Conservation (phyloP, 2,888 invertebrate genomes). For the Tipula unca region DNA sequence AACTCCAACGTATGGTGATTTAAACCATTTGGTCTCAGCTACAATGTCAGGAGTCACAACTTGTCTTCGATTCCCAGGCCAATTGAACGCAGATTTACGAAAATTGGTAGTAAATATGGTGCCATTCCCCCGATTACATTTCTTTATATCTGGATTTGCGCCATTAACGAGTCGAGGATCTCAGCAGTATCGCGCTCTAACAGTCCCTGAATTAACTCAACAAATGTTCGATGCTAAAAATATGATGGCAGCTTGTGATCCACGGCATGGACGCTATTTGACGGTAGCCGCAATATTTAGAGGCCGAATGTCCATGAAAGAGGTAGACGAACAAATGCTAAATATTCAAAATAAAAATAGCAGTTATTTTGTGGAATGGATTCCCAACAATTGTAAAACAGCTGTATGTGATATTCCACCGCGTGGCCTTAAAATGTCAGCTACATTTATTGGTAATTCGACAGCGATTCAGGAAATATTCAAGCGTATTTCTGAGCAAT, state of each 20-base stretch:
- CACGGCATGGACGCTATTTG: constrained; percentile 82
- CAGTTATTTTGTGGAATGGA: constrained; percentile 85
- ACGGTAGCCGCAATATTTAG: constrained; percentile 89
- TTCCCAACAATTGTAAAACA: constrained; percentile 90
- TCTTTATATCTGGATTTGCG: constrained; percentile 95
- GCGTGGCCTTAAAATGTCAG: constrained; percentile 87
- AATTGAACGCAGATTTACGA: constrained; percentile 85
- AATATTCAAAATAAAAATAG: constrained; percentile 94
- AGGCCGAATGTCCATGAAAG: constrained; percentile 91
- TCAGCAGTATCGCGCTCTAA: constrained; percentile 82
- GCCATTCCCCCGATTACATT: constrained; percentile 91
- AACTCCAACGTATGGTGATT: constrained; percentile 86
- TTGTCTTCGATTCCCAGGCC: constrained; percentile 81
- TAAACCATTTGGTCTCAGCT: constrained; percentile 82
- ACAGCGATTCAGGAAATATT: constrained; percentile 91
- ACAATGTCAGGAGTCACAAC: constrained; percentile 87
- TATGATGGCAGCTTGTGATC: constrained; percentile 96
- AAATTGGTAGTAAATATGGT: constrained; percentile 96
- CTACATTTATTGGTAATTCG: constrained; percentile 88
- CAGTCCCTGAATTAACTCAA: constrained; percentile 84
- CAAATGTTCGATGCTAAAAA: constrained; percentile 94
- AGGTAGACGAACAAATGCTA: constrained; percentile 85
- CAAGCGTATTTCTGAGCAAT: constrained; percentile 85
- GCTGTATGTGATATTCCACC: constrained; percentile 88
- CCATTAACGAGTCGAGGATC: constrained; percentile 84